These are phyloP conservation scores for Sebastolobus alascanus DNA, from an alignment of 2,797 vertebrate species.

Conservation along the genomic window DNA sequence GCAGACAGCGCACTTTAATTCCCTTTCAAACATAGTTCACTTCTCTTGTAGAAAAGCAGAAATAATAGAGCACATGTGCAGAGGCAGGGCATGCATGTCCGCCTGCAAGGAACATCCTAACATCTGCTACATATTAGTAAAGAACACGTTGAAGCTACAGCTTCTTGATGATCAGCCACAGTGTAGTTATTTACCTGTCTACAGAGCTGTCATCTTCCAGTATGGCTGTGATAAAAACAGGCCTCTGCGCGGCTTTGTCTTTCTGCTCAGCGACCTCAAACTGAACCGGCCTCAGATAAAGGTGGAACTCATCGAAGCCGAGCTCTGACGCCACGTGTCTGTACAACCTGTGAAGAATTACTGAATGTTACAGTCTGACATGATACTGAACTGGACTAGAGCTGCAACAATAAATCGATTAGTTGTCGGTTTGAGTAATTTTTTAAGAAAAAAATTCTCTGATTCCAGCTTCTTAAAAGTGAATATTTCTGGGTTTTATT, in stretches of 20 bases:
- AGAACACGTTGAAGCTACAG: background rate
- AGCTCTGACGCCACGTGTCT: conserved; percentile 77
- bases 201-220: conserved; percentile 76
- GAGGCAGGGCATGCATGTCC: background rate
- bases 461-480: too few species aligned
- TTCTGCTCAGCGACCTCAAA: conserved; percentile 82
- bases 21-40: conserved; percentile 2
- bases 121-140: conserved; percentile 2
- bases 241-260: conserved; percentile 69
- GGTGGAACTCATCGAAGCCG: conserved; percentile 83
- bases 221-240: conserved; percentile 79
- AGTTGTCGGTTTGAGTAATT: too few species aligned
- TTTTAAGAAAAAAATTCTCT: too few species aligned
- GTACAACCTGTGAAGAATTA: conserved; percentile 74
- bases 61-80: background rate
- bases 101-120: background rate
- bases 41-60: conserved; percentile 4
- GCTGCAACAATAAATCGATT: too few species aligned
- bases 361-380: background rate
- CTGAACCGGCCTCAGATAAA: conserved; percentile 82
- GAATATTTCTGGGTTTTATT: too few species aligned
- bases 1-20: background rate
- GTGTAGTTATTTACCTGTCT: conserved; percentile 76
- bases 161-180: background rate
- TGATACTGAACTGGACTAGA: background rate